Base-by-base conservation (phyloP, 2,113 vertebrate genomes). In the Aptenodytes forsteri region DNA sequence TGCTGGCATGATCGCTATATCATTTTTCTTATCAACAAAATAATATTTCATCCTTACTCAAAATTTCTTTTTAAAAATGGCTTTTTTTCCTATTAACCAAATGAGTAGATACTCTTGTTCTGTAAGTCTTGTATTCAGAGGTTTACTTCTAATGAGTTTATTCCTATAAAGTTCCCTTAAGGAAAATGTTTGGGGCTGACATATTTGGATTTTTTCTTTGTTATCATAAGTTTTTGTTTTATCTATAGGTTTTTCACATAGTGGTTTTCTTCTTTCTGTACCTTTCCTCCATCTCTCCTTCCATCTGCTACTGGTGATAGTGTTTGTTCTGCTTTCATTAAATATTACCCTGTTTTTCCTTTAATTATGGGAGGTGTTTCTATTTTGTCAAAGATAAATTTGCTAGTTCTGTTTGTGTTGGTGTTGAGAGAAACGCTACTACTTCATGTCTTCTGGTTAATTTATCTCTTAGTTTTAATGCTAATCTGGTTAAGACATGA, bases 311-410 rank as follows among this genome's bases (percentile, higher is more conserved):
- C 34, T 69, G 22, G 22, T 66, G 54, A 89, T 83, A 81, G 9
- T 58, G 85, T 83, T 95, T 79, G 38, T 77, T 83, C 58, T 77
- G 40, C 46, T 96, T 89, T 96, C 70, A 59, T 80, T 96, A 91
- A 89, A 76, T 91, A 72, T 85, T 94, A 23, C 75, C 46, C 65
- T 55, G 59, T 50, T 90, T 93, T 89, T 54, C 67, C 49, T 95
- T 82, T 94, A 90, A 87, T 96, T 96, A 80, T 2, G 0, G 55
- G 61, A 89, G 77, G 83, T 83, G 52, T 84, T 95, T 94, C 84
- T 95, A 2, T 84, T 95, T 94, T 96, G 91, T 89, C 94, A 93
- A 90, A 95, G 95, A 97, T 91, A 91, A 96, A 97, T 95, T 93
- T 94, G 54, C 87, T 89, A 22, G 44, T 96, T 87, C 56, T 91